Base-by-base conservation (phyloP, 2,797 vertebrate species). In the Odontamblyopus lacepedii region DNA sequence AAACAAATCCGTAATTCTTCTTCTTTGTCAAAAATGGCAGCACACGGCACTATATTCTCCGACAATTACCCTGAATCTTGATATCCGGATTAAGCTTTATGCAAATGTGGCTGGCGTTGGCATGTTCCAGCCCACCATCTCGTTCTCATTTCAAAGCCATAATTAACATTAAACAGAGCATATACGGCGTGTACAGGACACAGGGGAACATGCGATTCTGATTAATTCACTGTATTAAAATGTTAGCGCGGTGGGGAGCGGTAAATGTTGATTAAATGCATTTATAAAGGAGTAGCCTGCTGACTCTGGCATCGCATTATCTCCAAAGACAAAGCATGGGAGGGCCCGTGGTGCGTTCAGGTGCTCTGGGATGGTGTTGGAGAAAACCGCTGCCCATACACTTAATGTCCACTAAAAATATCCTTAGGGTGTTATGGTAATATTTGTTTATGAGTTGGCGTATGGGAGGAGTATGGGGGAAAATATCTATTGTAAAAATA, bases 211-310 rank as follows among this genome's bases (percentile, higher is more conserved):
- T 44, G 1, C 18, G n/a, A 32, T 38, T 56, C 67, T 69, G 67
- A 69, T 57, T 69, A 57, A 69, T 69, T 56, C 67, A 16, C 51
- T 26, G 53, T 26, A 41, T 57, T 59, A 41, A 41, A 38, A 41
- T 13, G 19, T 41, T 38, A 41, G 13, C 18, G 67, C 67, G 35
- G 32, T 3, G 15, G 53, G 32, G 30, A 41, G 53, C 55, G 35
- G 12, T 56, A 57, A 69, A 69, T 69, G 67, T 69, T 69, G 55
- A 69, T 69, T 57, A 69, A 69, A 69, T 27, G 32, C 55, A 57
- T 69, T 59, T 69, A 69, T 57, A 69, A 69, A 57, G 13, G n/a
- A 38, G 67, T 38, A 69, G 67, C 67, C 67, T 59, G 67, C 55
- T 69, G 67, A 57, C 67, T 57, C 57, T 69, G 32, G 67, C 53